A percentile compares a stretch with the other conserved stretches of the same genome.
phyloP scores from a whole-genome alignment of 1,140 invertebrate species.

The Panulirus ornatus region DNA sequence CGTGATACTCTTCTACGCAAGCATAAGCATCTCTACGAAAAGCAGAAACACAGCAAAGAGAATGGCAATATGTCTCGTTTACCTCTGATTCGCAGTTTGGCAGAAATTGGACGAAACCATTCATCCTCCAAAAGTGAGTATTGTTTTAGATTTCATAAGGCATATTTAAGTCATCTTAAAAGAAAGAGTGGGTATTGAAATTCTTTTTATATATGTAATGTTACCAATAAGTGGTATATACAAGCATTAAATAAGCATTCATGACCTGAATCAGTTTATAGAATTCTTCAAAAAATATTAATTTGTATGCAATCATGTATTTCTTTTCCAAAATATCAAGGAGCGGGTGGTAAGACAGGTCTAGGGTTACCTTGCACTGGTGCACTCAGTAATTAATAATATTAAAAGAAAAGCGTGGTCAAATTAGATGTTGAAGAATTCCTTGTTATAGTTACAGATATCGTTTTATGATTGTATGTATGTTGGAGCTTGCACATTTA shows the following conservation, averaged over 20 bases:
- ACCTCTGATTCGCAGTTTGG: conserved; percentile 95
- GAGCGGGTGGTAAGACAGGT: conserved; percentile 68
- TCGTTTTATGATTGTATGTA: conserved; percentile 44
- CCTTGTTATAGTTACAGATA: conserved; percentile 24
- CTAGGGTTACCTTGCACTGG: conserved; percentile 54
- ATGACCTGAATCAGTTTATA: not conserved
- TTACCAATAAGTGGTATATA: conserved; percentile 9
- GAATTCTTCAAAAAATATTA: conserved; percentile 45
- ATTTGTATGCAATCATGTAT: conserved; percentile 60
- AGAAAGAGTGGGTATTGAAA: conserved; percentile 20
- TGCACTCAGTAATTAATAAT: conserved; percentile 60
- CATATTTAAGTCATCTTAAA: not conserved
- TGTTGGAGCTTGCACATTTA: conserved; percentile 47
- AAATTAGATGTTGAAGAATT: conserved; percentile 33
- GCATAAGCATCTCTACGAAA: conserved; percentile 96
- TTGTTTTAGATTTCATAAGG: not conserved
- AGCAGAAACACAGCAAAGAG: conserved; percentile 83
- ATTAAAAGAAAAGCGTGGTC: conserved; percentile 40
- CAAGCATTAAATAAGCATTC: conserved; percentile 22
- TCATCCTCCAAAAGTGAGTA: conserved; percentile 96
- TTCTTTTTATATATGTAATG: not conserved
- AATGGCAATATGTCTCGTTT: conserved; percentile 88
- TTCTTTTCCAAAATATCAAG: conserved; percentile 58
- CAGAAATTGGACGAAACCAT: conserved; percentile 97
- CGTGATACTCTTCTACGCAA: conserved; percentile 92